Evolutionary conservation across 2,888 invertebrate genomes (phyloP), one percentile per base, ranked within the genome.

Genomic region (Pachliopta kotzebuea): DNA sequence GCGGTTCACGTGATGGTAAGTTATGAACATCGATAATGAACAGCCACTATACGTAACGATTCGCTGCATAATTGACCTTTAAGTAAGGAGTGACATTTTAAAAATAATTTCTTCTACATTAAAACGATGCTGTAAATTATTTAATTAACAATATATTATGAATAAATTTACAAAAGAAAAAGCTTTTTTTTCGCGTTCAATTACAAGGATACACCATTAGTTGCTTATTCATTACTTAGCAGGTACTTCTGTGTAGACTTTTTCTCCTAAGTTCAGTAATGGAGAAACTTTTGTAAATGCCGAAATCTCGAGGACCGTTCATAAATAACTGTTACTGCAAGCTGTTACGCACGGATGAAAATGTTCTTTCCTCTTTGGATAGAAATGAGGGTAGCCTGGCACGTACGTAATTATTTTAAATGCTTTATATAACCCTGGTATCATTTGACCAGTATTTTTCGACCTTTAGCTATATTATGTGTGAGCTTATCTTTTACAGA

Each of bases 291-390:
- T 86, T 87, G 83, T 81, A 85, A 84, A 84, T 83, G 81, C 81
- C 79, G 70, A 84, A 88, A 88, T 88, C 86, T 85, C 78, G 79
- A 80, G 78, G 80, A 78, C 78, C 79, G 74, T 78, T 78, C 81
- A 87, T 90, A 91, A 91, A 90, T 90, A 90, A 84, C 86, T 86
- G 88, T 84, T 81, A 81, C 78, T 74, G 82, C 88, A 88, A 88
- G 88, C 88, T 90, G 90, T 88, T 90, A 85, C 90, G 91, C 90
- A 89, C 89, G 89, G 76, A 72, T 79, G 77, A 77, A 78, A 66
- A 74, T 75, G 75, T 80, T 76, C 72, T 74, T 80, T 74, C 77
- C 77, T 77, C 72, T 71, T 72, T 68, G 77, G 80, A 80, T 81
- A 77, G 80, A 77, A 81, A 78, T 75, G 80, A 81, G 81, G 88